Base-by-base conservation (phyloP, 2,797 vertebrate genomes). In the Scarus forsteni region DNA sequence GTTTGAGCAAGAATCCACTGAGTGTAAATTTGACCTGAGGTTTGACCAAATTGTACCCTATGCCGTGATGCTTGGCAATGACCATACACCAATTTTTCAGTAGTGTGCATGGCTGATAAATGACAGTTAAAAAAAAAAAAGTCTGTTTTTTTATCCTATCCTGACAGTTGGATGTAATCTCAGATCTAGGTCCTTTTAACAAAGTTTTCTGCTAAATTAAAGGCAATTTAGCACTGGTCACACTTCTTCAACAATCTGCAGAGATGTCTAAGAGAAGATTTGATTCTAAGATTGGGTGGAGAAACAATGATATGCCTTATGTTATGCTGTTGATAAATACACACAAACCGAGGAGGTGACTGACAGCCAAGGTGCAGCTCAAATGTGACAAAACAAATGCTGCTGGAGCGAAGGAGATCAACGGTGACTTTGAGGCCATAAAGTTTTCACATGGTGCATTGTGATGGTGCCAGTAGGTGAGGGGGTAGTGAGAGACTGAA, bases 101-200 rank as follows among this genome's bases (percentile, higher is more conserved):
- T 27, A 2, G 27, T 27, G 27, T 27, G 27, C 27, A 27, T 27
- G 27, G 27, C 4, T 27, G 27, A 27, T 27, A 27, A 2, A 27
- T 27, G 27, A 27, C 27, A 27, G 27, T 27, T 27, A 2, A 2
- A 2, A 27, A 27, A 27, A 2, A 27, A 27, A 27, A 27, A 27
- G 27, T 27, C 4, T 27, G n/a, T n/a, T n/a, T n/a, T n/a, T n/a
- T n/a, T 27, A 27, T 27, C 4, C 27, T 27, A 27, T 27, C n/a
- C n/a, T 87, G 86, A 80, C 84, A 85, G 78, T 45, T 67, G 44
- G 66, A 74, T 60, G 72, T 65, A 75, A 77, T 72, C 59, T 68
- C 77, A 81, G 60, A 88, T 87, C 68, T 85, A 71, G 89, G 87
- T 85, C 85, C 81, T 39, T 79, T 57, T 10, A 27, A 61, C 56